phyloP scores from a whole-genome alignment of 2,113 vertebrate species.

The Dicrurus megarhynchus region DNA sequence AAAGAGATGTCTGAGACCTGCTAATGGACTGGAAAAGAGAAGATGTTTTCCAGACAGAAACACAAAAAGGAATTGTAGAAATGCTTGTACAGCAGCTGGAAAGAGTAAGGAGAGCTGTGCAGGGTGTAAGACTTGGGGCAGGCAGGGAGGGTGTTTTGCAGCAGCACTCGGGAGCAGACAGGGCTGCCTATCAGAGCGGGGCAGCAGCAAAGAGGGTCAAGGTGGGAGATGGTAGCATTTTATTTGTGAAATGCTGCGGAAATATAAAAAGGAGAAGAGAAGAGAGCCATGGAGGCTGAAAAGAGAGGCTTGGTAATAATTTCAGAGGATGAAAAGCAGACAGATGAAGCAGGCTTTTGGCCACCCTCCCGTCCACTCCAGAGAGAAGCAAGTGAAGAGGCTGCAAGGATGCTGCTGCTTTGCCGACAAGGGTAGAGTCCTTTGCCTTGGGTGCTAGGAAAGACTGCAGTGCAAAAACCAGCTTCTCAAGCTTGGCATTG shows the following conservation, averaged over 20 bases:
- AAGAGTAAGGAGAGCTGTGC: neutral
- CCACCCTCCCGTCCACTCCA: neutral
- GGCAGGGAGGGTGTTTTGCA: neutral
- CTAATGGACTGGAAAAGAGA: neutral
- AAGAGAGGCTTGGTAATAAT: neutral
- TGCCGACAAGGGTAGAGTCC: neutral
- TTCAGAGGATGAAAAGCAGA: neutral
- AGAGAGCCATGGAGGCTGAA: neutral
- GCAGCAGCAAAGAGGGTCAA: neutral
- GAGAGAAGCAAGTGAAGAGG: neutral
- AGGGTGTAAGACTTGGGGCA: neutral
- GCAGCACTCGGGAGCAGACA: neutral
- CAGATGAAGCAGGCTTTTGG: neutral
- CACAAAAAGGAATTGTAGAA: neutral
- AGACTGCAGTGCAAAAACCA: neutral
- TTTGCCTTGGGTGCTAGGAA: neutral
- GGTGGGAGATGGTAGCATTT: neutral
- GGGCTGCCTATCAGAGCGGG: accelerated
- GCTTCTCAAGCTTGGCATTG: neutral
- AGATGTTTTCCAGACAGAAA: neutral
- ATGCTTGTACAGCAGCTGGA: neutral
- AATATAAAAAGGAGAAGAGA: neutral
- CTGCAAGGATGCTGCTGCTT: neutral
- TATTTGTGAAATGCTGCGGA: neutral
- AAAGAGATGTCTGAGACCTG: neutral